Evolutionary conservation across 2,888 invertebrate species (phyloP).

Genomic region (Clivina fossor): DNA sequence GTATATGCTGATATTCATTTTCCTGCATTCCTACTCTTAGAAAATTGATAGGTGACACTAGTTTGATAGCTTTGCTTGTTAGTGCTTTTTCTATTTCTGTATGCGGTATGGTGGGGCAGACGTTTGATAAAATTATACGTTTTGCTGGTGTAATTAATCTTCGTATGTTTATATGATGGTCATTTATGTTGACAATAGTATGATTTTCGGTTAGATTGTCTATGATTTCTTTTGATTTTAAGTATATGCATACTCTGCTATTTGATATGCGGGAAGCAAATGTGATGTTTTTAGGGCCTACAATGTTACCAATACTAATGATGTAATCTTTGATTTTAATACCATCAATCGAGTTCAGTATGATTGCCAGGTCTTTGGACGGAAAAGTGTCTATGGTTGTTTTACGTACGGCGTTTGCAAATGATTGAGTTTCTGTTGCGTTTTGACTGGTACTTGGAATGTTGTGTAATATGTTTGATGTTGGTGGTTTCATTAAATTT

Average conservation of each 20-base stretch:
- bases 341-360: slow-evolving; percentile 1
- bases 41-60: not conserved
- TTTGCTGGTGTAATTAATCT: slow-evolving; percentile 10
- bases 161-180: not conserved
- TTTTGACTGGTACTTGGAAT: slow-evolving; percentile 6
- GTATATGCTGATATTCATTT: not conserved
- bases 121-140: slow-evolving; percentile 24
- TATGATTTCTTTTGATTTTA: slow-evolving; percentile 11
- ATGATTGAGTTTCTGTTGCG: not conserved
- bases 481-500: too few species aligned
- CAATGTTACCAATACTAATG: slow-evolving; percentile 16
- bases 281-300: slow-evolving; percentile 17
- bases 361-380: not conserved
- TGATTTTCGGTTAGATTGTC: slow-evolving; percentile 13
- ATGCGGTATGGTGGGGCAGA: slow-evolving; percentile 14
- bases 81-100: not conserved
- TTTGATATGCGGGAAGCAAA: slow-evolving; percentile 16
- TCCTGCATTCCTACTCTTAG: slow-evolving; percentile 2
- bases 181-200: slow-evolving; percentile 2
- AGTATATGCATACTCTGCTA: slow-evolving; percentile 13
- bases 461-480: too few species aligned
- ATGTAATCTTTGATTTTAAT: not conserved
- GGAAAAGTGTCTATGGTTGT: not conserved
- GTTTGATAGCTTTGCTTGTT: not conserved
- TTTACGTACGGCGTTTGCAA: not conserved